Base-by-base conservation (phyloP, 2,113 vertebrate genomes). In the Urocolius indicus region DNA sequence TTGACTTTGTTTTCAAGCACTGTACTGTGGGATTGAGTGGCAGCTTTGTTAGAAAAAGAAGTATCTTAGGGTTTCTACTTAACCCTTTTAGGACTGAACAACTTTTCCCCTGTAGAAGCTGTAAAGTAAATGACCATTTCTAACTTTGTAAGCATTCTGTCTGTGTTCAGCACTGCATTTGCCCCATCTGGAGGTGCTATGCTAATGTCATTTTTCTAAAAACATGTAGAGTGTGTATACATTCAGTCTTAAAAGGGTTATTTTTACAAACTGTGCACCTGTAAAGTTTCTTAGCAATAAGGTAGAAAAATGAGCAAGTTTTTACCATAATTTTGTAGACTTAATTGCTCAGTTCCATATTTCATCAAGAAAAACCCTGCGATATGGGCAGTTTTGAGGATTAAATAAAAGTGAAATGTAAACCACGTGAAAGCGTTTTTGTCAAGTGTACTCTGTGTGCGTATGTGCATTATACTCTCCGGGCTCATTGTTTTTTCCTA, bases 281-380 rank as follows among this genome's bases (percentile, higher is more conserved):
- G 98, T 99, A 99, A 99, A 98, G 95, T 99, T 99, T 98, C 97
- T 98, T 99, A 99, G 99, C 99, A 99, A 99, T 99, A 99, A 99
- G 97, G 97, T 99, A 98, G 98, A 99, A 98, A 98, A 98, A 98
- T 87, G 98, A 99, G 98, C 98, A 98, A 97, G 97, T 98, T 98
- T 98, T 98, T 98, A 98, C 98, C 97, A 98, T 98, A 97, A 98
- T 99, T 99, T 99, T 99, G 99, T 99, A 99, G 98, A 99, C 98
- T 90, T 98, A 99, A 98, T 98, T 99, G 98, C 99, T 99, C 98
- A 98, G 98, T 98, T 98, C 98, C 98, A 97, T 99, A 98, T 98
- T 99, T 99, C 98, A 98, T 98, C 97, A 98, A 98, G 96, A 97
- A 97, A 98, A 98, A 97, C 72, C 96, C 97, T 98, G 98, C 98